Evolutionary conservation across 1,140 invertebrate species (phyloP).

Genomic region (Lasioglossum albipes): DNA sequence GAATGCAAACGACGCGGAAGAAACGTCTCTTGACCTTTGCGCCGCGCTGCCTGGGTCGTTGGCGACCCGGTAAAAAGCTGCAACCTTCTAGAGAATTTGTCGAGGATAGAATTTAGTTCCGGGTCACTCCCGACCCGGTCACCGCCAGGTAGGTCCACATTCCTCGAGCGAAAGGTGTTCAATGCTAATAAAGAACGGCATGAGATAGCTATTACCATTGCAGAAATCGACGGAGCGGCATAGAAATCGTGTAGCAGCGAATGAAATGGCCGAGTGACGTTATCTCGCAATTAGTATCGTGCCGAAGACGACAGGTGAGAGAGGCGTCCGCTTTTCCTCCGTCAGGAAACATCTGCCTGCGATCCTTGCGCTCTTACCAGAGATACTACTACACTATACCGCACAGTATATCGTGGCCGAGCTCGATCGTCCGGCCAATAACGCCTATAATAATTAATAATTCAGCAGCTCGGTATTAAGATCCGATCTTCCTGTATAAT

Average conservation of each 20-base stretch:
- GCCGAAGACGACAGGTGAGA: conserved; percentile 37
- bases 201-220: neutral
- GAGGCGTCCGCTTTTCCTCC: conserved; percentile 4
- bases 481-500: conserved; percentile 32
- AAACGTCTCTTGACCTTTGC: too few species aligned
- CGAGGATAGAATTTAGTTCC: too few species aligned
- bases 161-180: too few species aligned
- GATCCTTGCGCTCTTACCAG: neutral
- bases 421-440: conserved; percentile 9
- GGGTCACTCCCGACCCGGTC: too few species aligned
- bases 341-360: conserved; percentile 17
- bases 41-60: too few species aligned
- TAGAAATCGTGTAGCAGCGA: conserved; percentile 3
- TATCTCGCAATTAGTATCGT: conserved; percentile 64
- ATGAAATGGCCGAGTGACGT: conserved; percentile 56
- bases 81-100: too few species aligned
- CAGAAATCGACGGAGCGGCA: neutral
- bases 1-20: conserved; percentile 20
- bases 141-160: too few species aligned
- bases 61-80: too few species aligned
- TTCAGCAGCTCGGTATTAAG: conserved; percentile 30
- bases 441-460: conserved; percentile 38
- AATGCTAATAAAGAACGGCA: neutral
- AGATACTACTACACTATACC: neutral
- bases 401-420: neutral